Evolutionary conservation across 2,888 invertebrate species (phyloP).

Genomic region (Drosophila antonietae): DNA sequence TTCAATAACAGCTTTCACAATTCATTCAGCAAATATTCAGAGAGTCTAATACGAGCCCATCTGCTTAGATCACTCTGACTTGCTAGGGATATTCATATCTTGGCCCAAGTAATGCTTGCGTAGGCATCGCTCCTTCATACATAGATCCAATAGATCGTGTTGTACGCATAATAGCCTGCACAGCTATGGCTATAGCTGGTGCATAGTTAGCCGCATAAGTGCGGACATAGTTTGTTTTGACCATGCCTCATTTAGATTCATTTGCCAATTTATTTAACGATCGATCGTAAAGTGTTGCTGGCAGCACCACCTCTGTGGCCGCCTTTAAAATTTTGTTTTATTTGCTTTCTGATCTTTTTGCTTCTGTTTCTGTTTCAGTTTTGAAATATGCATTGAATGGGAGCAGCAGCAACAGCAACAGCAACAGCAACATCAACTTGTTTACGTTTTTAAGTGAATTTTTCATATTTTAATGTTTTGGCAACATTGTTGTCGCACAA

Average conservation of each 20-base stretch:
- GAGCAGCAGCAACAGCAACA: conserved; percentile 23
- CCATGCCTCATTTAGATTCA: conserved; percentile 79
- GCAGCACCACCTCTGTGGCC: conserved; percentile 60
- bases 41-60: not conserved
- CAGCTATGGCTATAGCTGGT: conserved; percentile 4
- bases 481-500: conserved; percentile 79
- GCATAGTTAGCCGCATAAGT: conserved; percentile 34
- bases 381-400: conserved; percentile 43
- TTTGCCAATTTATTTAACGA: conserved; percentile 82
- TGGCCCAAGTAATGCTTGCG: too few species aligned
- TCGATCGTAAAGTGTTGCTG: conserved; percentile 80
- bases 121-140: too few species aligned
- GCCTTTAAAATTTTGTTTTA: conserved; percentile 31
- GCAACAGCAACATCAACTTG: conserved; percentile 32
- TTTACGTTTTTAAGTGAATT: conserved; percentile 81
- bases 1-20: too few species aligned
- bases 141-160: not conserved
- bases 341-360: conserved; percentile 41
- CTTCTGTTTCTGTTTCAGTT: conserved; percentile 25
- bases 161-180: not conserved
- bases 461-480: conserved; percentile 78
- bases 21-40: not conserved
- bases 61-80: not conserved
- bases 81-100: not conserved
- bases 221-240: conserved; percentile 63